Conservation (phyloP, 2,888 invertebrate genomes). For the Kryphioiulus occultus region DNA sequence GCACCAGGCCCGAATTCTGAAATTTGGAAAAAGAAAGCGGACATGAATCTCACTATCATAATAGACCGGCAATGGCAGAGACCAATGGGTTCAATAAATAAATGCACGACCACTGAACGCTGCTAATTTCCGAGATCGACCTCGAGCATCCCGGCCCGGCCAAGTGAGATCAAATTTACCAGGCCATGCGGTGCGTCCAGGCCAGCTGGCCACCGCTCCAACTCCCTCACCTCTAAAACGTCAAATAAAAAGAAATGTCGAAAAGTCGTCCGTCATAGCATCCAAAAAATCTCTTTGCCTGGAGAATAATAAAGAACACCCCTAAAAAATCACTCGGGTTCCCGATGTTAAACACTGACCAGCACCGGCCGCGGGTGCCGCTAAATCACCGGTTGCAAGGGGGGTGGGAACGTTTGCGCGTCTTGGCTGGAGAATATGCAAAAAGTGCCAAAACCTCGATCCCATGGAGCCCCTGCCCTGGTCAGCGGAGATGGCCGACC, state of each 20-base stretch:
- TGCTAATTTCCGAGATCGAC: not conserved
- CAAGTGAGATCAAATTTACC: not conserved
- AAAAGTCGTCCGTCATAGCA: not conserved
- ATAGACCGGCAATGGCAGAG: not conserved
- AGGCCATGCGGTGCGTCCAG: not conserved
- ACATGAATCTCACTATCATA: not conserved
- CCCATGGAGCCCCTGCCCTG: not conserved
- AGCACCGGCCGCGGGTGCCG: constrained; percentile 5
- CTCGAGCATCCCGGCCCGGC: not conserved
- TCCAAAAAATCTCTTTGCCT: constrained; percentile 5
- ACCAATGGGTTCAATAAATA: not conserved
- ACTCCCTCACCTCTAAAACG: constrained; percentile 5
- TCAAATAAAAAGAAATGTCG: constrained; percentile 5
- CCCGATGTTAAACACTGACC: constrained; percentile 5
- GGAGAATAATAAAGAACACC: not conserved
- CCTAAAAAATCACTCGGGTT: constrained; percentile 2
- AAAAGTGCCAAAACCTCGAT: not conserved
- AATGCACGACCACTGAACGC: not conserved
- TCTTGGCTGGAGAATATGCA: not conserved
- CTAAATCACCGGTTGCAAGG: not conserved
- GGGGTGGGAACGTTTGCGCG: not conserved
- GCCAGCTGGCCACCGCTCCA: not conserved
- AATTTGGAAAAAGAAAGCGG: not conserved
- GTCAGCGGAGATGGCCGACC: not conserved
- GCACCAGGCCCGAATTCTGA: not conserved